phyloP scores from a whole-genome alignment of 2,113 vertebrate genomes.

The Elachura formosa region DNA sequence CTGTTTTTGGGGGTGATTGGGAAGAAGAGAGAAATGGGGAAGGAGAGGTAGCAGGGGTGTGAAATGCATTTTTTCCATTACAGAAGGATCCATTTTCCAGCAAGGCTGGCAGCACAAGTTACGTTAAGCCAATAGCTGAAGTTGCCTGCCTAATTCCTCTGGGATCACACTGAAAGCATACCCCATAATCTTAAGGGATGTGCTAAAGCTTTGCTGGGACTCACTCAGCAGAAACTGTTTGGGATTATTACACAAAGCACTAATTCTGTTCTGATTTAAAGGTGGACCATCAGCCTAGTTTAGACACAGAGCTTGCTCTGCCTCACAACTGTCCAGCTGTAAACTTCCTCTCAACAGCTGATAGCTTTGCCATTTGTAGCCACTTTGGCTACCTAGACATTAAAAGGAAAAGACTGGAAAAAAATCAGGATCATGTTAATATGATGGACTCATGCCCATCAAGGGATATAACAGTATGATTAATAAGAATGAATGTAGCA shows the following conservation, averaged over 20 bases:
- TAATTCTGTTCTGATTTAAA: conserved; percentile 57
- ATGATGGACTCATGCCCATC: background rate
- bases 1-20: background rate
- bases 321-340: background rate
- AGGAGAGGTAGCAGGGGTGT: background rate
- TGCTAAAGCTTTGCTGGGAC: conserved; percentile 61
- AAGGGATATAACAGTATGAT: background rate
- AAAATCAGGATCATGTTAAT: background rate
- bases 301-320: background rate
- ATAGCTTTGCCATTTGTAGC: background rate
- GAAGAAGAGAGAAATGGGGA: background rate
- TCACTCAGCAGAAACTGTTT: conserved; percentile 66
- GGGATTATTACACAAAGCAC: conserved; percentile 52
- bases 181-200: conserved; percentile 60
- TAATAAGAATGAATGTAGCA: background rate
- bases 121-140: conserved; percentile 50
- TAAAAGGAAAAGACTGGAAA: background rate
- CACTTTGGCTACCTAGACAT: background rate
- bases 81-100: conserved; percentile 28
- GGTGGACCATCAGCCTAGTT: background rate
- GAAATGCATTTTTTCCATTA: conserved; percentile 28
- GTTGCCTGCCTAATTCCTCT: conserved; percentile 54
- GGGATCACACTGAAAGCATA: conserved; percentile 51
- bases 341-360: background rate
- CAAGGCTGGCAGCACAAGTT: conserved; percentile 40